phyloP scores from a whole-genome alignment of 2,113 vertebrate genomes.

The Chloebia gouldiae region DNA sequence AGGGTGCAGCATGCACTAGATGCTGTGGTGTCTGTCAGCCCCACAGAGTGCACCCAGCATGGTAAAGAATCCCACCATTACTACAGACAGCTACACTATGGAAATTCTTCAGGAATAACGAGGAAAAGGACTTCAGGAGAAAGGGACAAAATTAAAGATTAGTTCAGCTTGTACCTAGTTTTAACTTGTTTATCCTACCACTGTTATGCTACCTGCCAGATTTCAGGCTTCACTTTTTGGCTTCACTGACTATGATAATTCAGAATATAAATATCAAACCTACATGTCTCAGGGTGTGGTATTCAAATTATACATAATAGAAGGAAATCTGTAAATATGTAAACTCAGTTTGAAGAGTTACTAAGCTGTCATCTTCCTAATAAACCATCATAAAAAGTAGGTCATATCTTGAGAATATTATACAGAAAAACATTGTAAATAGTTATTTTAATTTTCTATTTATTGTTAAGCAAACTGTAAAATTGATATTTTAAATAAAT shows the following conservation, averaged over 20 bases:
- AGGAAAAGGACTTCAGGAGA: background rate
- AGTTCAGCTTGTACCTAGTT: background rate
- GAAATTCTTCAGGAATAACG: background rate
- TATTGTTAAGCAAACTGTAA: background rate
- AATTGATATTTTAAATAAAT: background rate
- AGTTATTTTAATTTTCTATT: background rate
- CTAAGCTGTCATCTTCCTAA: background rate
- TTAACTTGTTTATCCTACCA: background rate
- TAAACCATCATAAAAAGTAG: background rate
- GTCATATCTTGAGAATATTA: background rate
- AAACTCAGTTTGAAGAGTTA: background rate
- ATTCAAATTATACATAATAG: background rate
- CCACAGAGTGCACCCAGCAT: background rate
- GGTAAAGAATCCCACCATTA: background rate
- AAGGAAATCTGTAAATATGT: background rate
- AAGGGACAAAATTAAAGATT: background rate
- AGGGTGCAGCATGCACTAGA: fast-evolving
- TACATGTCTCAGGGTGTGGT: background rate
- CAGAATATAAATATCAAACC: background rate
- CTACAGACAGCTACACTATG: background rate
- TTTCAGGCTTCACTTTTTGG: background rate
- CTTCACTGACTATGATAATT: background rate
- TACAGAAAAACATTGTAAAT: background rate
- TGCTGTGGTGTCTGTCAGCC: background rate
- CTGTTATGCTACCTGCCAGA: background rate